Percentiles rank a stretch among this genome's conserved stretches.
Evolutionary conservation across 2,113 vertebrate genomes (phyloP).

Genomic region (Phycodurus eques): DNA sequence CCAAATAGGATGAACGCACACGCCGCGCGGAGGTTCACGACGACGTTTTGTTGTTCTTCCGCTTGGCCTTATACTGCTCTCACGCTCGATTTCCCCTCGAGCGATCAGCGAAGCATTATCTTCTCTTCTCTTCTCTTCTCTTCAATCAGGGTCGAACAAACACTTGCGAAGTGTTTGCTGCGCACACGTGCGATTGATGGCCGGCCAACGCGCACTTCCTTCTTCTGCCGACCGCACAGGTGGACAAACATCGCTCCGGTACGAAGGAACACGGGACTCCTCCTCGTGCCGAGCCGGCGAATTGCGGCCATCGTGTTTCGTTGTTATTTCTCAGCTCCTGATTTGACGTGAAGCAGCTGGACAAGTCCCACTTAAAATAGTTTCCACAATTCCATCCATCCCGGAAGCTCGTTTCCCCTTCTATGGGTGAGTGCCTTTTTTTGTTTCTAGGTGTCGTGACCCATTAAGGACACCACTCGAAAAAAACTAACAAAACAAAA

Average conservation of each 20-base stretch:
- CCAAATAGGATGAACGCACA: too few species aligned
- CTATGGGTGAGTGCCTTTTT: background rate
- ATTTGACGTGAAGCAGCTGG: background rate
- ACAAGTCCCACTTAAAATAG: background rate
- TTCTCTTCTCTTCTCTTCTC: too few species aligned
- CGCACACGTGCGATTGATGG: constrained; percentile 12
- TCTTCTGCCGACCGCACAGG: background rate
- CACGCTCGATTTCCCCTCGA: too few species aligned
- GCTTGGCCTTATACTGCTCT: too few species aligned
- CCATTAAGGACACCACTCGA: background rate
- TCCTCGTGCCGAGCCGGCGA: background rate
- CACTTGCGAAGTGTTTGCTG: background rate
- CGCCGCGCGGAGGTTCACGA: too few species aligned
- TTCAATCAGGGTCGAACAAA: too few species aligned
- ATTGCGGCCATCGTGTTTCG: background rate
- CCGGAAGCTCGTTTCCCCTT: background rate
- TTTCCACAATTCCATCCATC: background rate
- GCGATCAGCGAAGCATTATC: too few species aligned
- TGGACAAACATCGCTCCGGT: constrained; percentile 11
- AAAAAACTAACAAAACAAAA: background rate
- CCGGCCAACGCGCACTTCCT: constrained; percentile 15
- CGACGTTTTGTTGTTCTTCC: too few species aligned
- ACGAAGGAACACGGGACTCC: background rate
- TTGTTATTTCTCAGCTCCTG: background rate
- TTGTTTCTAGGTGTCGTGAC: too few species aligned